Base-by-base conservation (phyloP, 1,140 invertebrate genomes). In the Drosophila lacteicornis region DNA sequence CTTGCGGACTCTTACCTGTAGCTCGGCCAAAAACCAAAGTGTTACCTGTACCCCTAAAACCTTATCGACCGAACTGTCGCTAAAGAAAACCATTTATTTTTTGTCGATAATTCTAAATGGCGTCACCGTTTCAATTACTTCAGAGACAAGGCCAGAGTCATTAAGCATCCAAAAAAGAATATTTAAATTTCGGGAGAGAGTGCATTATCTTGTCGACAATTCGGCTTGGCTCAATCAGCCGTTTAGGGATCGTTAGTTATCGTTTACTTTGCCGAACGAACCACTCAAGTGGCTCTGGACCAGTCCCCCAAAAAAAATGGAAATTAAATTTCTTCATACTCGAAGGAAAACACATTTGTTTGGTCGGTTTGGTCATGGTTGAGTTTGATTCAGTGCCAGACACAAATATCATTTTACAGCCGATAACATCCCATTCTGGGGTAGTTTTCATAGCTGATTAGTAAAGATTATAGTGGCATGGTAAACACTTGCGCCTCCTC, bases 381-480 rank as follows among this genome's bases (percentile, higher is more conserved):
- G 33, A 55, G 40, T 73, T 62, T 66, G 43, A 51, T 55, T 62
- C 59, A 51, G 38, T 71, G 46, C 53, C 67, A 59, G 47, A 42
- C 62, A 76, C 47, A 82, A 70, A 62, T 79, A 79, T 83, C 70
- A 46, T 53, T 78, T 75, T 76, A 73, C 80, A 75, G 58, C 40
- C 53, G 45, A 67, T 66, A 77, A 62, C 45, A 65, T 60, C 50
- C n/a, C 45, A 3, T 12, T 56, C 53, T 50, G 58, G 62, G 50
- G 46, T 55, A 67, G 77, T 78, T 79, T 84, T 57, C 67, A 88
- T 74, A 67, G 75, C 67, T 84, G 85, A 88, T 88, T 88, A 88
- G 85, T 90, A 79, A 62, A 84, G 83, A 88, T 88, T 81, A 84
- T 74, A 78, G 63, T 60, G 65, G 75, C 75, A 88, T 79, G 78